Percentiles rank a stretch among this genome's conserved stretches.
phyloP scores from a whole-genome alignment of 2,888 invertebrate genomes.

The Pheosia gnoma region DNA sequence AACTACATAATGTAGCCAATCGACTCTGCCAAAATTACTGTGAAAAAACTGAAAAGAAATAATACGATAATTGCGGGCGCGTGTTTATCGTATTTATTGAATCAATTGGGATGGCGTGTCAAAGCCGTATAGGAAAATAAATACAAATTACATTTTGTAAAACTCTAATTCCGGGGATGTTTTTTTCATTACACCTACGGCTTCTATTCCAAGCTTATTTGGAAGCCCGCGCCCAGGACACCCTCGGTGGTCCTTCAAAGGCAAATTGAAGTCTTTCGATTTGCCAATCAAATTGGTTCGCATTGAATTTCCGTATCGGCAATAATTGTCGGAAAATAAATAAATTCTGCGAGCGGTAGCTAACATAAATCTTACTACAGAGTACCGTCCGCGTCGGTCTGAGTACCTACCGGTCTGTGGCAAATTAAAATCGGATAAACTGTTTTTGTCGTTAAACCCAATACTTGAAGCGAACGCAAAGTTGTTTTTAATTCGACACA shows the following conservation, averaged over 20 bases:
- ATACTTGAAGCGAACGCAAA: constrained; percentile 17
- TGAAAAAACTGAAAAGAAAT: neutral
- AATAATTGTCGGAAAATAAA: constrained; percentile 13
- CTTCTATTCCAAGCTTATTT: neutral
- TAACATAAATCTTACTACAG: constrained; percentile 31
- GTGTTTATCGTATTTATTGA: constrained; percentile 3
- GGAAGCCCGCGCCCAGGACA: neutral
- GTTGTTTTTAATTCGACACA: constrained; percentile 28
- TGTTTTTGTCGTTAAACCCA: constrained; percentile 22
- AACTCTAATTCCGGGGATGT: neutral
- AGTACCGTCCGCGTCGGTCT: constrained; percentile 12
- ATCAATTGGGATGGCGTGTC: constrained; percentile 3
- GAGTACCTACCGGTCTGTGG: too few relatives aligned
- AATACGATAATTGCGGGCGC: neutral
- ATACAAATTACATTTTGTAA: constrained; percentile 3
- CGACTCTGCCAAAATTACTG: too few relatives aligned
- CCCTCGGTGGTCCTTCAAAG: neutral
- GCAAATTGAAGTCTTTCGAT: constrained; percentile 2
- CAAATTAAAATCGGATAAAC: constrained; percentile 32
- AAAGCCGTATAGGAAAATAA: neutral
- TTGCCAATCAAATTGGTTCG: constrained; percentile 12
- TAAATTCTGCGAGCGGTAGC: constrained; percentile 23
- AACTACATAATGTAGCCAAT: too few relatives aligned
- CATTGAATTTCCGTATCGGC: constrained; percentile 11
- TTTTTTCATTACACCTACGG: constrained; percentile 1